A percentile compares a stretch with the other conserved stretches of the same genome.
These are phyloP conservation scores for Erythrolamprus reginae DNA, from an alignment of 2,113 vertebrate genomes.

Conservation along the genomic window DNA sequence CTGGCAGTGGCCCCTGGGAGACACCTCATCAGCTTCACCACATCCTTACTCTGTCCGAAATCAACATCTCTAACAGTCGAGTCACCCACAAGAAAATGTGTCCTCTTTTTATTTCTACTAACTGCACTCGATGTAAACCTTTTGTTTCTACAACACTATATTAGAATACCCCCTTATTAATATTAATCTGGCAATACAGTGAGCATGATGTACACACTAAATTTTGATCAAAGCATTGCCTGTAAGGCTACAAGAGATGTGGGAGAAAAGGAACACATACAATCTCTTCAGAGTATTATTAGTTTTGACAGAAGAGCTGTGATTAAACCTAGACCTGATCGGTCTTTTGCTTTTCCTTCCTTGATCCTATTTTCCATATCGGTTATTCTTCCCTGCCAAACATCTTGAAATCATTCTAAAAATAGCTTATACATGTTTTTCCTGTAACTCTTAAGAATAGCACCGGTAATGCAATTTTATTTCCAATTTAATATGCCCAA, in stretches of 20 bases:
- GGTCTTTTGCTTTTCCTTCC: not conserved
- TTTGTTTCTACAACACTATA: not conserved
- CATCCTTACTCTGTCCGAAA: no score
- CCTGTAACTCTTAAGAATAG: not conserved
- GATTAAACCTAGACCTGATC: not conserved
- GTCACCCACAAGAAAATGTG: no score
- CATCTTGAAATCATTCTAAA: not conserved
- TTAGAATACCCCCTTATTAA: not conserved
- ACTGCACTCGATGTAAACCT: no score
- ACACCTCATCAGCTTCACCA: no score
- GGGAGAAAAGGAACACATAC: not conserved
- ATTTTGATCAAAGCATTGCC: not conserved
- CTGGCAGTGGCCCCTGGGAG: no score
- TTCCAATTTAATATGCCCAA: not conserved
- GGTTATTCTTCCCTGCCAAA: not conserved
- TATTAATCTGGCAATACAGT: not conserved
- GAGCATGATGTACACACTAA: not conserved
- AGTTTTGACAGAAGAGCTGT: not conserved
- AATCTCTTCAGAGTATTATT: not conserved
- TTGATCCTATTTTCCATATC: not conserved
- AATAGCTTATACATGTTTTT: not conserved
- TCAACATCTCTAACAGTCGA: no score
- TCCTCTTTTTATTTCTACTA: no score
- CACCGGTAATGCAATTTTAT: not conserved
- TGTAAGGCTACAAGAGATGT: not conserved